Base-by-base conservation (phyloP, 2,888 invertebrate species). In the Lycophotia porphyrea region DNA sequence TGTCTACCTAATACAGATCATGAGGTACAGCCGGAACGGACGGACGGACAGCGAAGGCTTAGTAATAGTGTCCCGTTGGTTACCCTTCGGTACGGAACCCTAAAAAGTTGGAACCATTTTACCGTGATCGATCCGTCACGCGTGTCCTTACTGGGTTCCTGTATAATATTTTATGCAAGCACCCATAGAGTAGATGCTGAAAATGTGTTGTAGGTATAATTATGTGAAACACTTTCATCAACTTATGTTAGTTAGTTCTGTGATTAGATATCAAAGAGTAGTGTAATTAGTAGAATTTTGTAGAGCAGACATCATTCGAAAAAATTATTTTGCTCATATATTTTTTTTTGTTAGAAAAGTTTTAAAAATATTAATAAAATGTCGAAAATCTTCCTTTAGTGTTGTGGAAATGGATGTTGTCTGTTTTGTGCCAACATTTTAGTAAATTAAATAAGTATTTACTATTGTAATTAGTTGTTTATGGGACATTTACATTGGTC, bases 371-470 rank as follows among this genome's bases (percentile, higher is more conserved):
- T 66, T 66, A 0, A 67, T 71, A 61, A 65, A 9, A 67, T 55
- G 47, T 76, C 71, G 36, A 13, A 71, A 55, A 74, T 80, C 76
- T 86, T 84, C 80, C 82, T 87, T 81, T 70, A 71, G 68, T 72
- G 84, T 85, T 87, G 86, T 85, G 86, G 76, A 70, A 76, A 65
- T 87, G 78, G 71, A 74, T 86, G 87, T 86, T 86, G 86, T 84
- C 82, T 82, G 77, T 79, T 86, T 74, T 84, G 84, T 88, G 87
- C 84, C 87, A 88, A 88, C 77, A 80, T 85, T 88, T 83, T 84
- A 84, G 71, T 80, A 81, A 81, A 78, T 72, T 86, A 77, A 82
- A 78, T 71, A 64, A 27, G 55, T 55, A 55, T 1, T 5, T n/a
- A 31, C 18, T 68, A 70, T 80, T 52, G n/a, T 73, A 79, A n/a